These are phyloP conservation scores for Limanda limanda DNA, from an alignment of 2,113 vertebrate genomes.

Conservation along the genomic window DNA sequence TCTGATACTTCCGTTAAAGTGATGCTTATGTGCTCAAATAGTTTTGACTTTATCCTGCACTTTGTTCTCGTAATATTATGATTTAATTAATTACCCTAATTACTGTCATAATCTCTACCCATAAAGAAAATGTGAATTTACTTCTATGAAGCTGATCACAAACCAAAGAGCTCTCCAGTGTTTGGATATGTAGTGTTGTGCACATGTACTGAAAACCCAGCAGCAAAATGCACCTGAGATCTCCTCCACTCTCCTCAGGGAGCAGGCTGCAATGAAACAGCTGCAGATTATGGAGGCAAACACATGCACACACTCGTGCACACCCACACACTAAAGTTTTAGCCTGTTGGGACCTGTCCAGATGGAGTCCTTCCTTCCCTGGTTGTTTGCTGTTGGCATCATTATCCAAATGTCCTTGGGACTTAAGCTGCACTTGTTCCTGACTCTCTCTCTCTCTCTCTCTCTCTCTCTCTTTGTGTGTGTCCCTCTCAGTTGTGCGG, in stretches of 20 bases:
- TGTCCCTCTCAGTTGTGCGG: conserved; percentile 87
- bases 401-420: conserved; percentile 54
- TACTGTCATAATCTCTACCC: not conserved
- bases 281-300: conserved; percentile 38
- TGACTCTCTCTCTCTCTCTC: conserved; percentile 9
- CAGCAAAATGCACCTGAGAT: conserved; percentile 31
- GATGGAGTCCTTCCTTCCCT: conserved; percentile 38
- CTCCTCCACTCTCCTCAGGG: not conserved
- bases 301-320: conserved; percentile 1
- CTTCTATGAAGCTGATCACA: conserved; percentile 10
- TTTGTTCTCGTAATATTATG: too few species aligned
- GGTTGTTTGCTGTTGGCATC: conserved; percentile 10
- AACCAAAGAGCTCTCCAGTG: conserved; percentile 8
- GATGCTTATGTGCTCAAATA: too few species aligned
- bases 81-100: too few species aligned
- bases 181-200: conserved; percentile 3
- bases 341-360: conserved; percentile 37
- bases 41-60: too few species aligned
- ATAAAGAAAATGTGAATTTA: not conserved
- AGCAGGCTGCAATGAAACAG: conserved; percentile 17
- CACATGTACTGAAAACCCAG: conserved; percentile 23
- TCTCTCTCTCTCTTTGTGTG: conserved; percentile 1
- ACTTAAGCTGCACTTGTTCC: not conserved
- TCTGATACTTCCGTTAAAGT: too few species aligned
- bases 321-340: conserved; percentile 1